Base-by-base conservation (phyloP, 1,140 invertebrate species). In the Portunus trituberculatus region DNA sequence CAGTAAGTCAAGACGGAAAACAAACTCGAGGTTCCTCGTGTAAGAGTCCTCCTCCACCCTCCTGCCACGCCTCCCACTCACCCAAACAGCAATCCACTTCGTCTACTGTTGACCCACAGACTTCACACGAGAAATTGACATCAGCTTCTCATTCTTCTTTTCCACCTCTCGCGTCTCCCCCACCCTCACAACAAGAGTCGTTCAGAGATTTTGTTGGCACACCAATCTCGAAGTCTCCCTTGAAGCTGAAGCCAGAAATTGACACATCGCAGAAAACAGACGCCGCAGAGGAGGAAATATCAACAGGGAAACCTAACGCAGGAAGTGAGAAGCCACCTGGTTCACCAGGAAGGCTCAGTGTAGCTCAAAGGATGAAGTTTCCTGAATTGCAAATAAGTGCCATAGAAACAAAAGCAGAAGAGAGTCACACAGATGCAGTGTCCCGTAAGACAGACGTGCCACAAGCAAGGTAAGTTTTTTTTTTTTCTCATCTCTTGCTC, bases 231-330 rank as follows among this genome's bases (percentile, higher is more conserved):
- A 59, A n/a, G 31, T 25, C 46, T 4, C 25, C 29, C 4, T n/a
- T 28, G 52, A 91, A 91, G 52, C 84, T 20, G 84, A 46, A 87
- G 39, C 84, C 84, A 87, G 84, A 87, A 32, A 7, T 46, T 39
- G 84, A 87, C 0, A 4, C 84, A 32, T 28, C 14, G 84, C 31
- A 39, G 31, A 32, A 14, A 39, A 4, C 84, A 20, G 14, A 20
- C 0, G 28, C 1, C 1, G 10, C 16, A 46, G n/a, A 20, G 39
- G 84, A 87, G 4, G 31, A 32, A 10, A 7, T 32, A 12, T 4
- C 84, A 87, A 0, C 0, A 3, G 84, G n/a, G 28, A 46, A 87
- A 12, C n/a, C 39, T 3, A 87, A 87, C 12, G 29, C 84, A 28
- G 10, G 31, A 32, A 16, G 4, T 4, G 84, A 87, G 84, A 31